Evolutionary conservation across 2,888 invertebrate species (phyloP), one percentile per base, ranked within the genome.

Genomic region (Xylota segnis): DNA sequence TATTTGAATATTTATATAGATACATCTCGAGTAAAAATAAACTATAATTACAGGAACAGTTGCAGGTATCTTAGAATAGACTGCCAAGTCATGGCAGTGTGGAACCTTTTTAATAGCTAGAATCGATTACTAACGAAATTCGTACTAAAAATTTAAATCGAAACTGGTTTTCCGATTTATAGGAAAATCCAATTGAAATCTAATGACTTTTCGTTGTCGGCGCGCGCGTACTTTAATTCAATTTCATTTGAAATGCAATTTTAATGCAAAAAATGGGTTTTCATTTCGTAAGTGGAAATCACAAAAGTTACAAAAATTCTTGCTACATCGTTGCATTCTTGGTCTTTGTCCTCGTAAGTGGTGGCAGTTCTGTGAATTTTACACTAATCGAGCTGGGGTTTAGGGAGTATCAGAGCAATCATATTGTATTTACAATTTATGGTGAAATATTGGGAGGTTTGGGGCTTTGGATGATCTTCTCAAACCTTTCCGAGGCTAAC

Each of bases 221-320:
- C 61, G 37, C 27, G 23, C 61, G 37, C 27, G 43, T 61, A 29
- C 14, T 29, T 43, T 61, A 40, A 61, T 23, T 61, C 29, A 14
- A 27, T 43, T 61, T 27, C 27, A 45, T 27, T 10, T 5, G 29
- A 61, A 61, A n/a, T 61, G 54, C 54, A 54, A 43, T 40, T 40
- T 12, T 40, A 40, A n/a, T n/a, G 40, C 40, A 10, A 10, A 7
- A n/a, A 43, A 43, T 43, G 14, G 43, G 14, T 61, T 61, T 61
- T 37, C 43, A 27, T 43, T 45, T 70, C 29, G 16, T 52, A 54
- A 40, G 18, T 27, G 70, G 70, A 70, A 58, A 70, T 23, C 45
- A 32, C 32, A 32, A 27, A 32, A 23, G 23, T 2, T 54, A n/a
- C 5, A 3, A 23, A 4, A 61, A 23, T 14, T 40, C 61, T 45